Conservation (phyloP, 1,140 invertebrate genomes). For the Aphaenogaster floridana region DNA sequence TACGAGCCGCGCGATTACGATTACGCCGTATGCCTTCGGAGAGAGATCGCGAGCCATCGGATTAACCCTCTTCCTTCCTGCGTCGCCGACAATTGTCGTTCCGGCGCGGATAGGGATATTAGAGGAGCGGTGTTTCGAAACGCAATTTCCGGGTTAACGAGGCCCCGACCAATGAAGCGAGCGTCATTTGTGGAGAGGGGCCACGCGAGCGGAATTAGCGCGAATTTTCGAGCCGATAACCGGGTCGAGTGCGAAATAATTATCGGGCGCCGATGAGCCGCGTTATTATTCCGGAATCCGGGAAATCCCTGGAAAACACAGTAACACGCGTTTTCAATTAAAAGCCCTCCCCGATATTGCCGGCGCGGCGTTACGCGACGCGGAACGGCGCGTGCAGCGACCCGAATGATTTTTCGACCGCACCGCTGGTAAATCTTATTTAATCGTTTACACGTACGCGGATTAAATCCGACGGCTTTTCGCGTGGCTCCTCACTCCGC, state of each 20-base stretch:
- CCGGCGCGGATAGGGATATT: conserved; percentile 17
- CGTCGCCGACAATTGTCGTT: conserved; percentile 58
- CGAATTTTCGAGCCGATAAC: conserved; percentile 63
- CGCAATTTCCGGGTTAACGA: conserved; percentile 67
- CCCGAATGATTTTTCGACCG: conserved; percentile 65
- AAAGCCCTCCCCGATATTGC: conserved; percentile 55
- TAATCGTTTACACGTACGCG: conserved; percentile 61
- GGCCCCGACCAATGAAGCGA: conserved; percentile 49
- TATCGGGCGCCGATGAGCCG: conserved; percentile 64
- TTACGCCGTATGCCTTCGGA: conserved; percentile 24
- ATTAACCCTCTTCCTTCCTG: conserved; percentile 56
- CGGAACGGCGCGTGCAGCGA: conserved; percentile 56
- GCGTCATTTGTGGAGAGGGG: conserved; percentile 52
- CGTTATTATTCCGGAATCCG: conserved; percentile 67
- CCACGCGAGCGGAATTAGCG: conserved; percentile 61
- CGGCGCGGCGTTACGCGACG: conserved; percentile 36
- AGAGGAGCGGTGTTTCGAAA: conserved; percentile 59
- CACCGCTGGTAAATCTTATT: conserved; percentile 62
- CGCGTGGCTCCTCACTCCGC: background rate
- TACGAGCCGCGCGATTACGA: conserved; percentile 23
- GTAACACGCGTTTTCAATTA: conserved; percentile 68
- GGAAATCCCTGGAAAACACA: conserved; percentile 62
- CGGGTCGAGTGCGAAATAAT: conserved; percentile 69
- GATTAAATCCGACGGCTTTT: conserved; percentile 55
- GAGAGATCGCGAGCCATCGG: conserved; percentile 43